Conservation (phyloP, 2,888 invertebrate species). For the Hylaea fasciaria region DNA sequence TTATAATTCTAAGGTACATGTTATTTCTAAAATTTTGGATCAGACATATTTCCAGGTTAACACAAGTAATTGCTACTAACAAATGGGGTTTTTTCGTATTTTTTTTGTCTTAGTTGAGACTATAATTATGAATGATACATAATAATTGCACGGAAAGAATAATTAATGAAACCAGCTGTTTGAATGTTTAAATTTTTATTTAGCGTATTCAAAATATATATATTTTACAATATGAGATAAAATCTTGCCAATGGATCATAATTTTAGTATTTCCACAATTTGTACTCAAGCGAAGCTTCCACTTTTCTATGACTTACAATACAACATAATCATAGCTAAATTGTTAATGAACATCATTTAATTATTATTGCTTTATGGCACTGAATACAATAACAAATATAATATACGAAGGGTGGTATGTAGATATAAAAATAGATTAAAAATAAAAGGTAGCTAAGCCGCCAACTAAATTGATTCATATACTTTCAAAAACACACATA, state of each 20-base stretch:
- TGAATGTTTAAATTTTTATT: slow-evolving; percentile 54
- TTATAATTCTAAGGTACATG: too few relatives aligned
- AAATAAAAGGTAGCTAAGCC: slow-evolving; percentile 7
- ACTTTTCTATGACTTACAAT: slow-evolving; percentile 28
- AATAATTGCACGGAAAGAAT: neutral
- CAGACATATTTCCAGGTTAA: too few relatives aligned
- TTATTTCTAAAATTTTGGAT: too few relatives aligned
- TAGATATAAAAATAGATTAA: neutral
- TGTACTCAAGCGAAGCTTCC: slow-evolving; percentile 70
- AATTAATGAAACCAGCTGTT: neutral
- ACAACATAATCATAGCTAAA: neutral
- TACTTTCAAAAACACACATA: neutral
- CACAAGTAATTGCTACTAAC: too few relatives aligned
- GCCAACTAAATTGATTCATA: slow-evolving; percentile 3
- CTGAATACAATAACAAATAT: slow-evolving; percentile 27
- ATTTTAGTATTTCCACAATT: slow-evolving; percentile 56
- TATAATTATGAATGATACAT: too few relatives aligned
- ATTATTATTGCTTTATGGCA: slow-evolving; percentile 28
- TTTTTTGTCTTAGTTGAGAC: too few relatives aligned
- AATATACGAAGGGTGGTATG: slow-evolving; percentile 1
- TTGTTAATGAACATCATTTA: slow-evolving; percentile 6
- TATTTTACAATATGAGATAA: slow-evolving; percentile 64
- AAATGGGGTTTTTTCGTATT: too few relatives aligned
- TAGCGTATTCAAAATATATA: slow-evolving; percentile 79
- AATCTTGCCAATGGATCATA: slow-evolving; percentile 53